A percentile compares a stretch with the other conserved stretches of the same genome.
These are phyloP conservation scores for Fragum whitleyi DNA, from an alignment of 2,888 invertebrate genomes.

Conservation along the genomic window DNA sequence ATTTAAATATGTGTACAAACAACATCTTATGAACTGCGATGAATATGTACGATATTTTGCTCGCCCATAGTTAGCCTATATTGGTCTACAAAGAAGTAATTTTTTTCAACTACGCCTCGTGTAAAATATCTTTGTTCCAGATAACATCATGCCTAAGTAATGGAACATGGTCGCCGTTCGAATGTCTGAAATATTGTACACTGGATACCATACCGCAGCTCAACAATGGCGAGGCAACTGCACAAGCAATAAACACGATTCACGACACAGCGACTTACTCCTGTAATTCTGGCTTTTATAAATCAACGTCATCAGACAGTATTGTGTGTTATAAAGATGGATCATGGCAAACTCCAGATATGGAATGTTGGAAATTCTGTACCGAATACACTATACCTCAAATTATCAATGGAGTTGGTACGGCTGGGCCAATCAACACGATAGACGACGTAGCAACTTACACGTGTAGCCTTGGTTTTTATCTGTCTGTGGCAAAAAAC, in stretches of 20 bases:
- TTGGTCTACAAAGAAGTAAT: no score
- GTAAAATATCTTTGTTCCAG: no score
- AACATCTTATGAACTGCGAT: no score
- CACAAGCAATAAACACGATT: not conserved
- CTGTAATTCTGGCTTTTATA: not conserved
- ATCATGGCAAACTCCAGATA: no score
- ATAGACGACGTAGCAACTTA: not conserved
- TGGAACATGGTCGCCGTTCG: conserved; percentile 4
- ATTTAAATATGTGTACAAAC: no score
- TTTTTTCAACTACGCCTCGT: no score
- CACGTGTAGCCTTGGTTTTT: not conserved
- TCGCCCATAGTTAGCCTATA: no score
- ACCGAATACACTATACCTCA: not conserved
- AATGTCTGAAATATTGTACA: not conserved
- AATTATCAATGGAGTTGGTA: not conserved
- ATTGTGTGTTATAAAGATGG: no score
- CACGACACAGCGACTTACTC: not conserved
- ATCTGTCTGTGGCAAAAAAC: conserved; percentile 1
- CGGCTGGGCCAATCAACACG: not conserved
- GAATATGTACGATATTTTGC: no score
- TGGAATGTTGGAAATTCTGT: no score
- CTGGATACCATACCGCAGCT: not conserved
- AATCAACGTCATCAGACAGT: not conserved
- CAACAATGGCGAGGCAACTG: not conserved
- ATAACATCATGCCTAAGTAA: not conserved